phyloP scores from a whole-genome alignment of 2,888 invertebrate species.

The Archaeoteleia sp. region DNA sequence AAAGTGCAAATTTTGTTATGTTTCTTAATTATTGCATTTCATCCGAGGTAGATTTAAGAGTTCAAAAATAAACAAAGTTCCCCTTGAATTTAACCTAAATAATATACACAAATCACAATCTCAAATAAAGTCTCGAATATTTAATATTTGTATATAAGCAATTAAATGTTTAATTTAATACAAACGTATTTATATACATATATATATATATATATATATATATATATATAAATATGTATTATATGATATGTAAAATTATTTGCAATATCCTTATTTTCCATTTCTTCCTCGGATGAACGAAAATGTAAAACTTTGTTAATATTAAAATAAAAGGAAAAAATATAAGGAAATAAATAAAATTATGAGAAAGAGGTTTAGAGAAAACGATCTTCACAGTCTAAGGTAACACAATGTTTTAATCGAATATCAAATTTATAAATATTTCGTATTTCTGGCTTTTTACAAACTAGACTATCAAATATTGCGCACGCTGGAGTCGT shows the following conservation, averaged over 20 bases:
- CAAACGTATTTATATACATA: no score
- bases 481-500: slow-evolving; percentile 51
- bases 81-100: no score
- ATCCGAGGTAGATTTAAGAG: slow-evolving; percentile 26
- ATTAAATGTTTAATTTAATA: no score
- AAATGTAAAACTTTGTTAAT: slow-evolving; percentile 22
- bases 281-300: slow-evolving; percentile 26
- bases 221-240: no score
- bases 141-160: no score
- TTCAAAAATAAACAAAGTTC: neutral
- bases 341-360: slow-evolving; percentile 40
- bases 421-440: slow-evolving; percentile 72
- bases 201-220: no score
- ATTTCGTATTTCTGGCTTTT: slow-evolving; percentile 69
- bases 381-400: slow-evolving; percentile 57
- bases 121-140: no score
- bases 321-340: slow-evolving; percentile 24
- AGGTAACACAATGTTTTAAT: slow-evolving; percentile 74
- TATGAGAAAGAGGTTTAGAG: slow-evolving; percentile 31
- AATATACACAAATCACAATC: no score
- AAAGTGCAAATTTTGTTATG: slow-evolving; percentile 31
- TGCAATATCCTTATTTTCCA: neutral
- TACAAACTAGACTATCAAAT: slow-evolving; percentile 63
- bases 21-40: slow-evolving; percentile 28
- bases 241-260: neutral